Evolutionary conservation across 2,888 invertebrate genomes (phyloP), one percentile per base, ranked within the genome.

Genomic region (Nymphalis polychloros): DNA sequence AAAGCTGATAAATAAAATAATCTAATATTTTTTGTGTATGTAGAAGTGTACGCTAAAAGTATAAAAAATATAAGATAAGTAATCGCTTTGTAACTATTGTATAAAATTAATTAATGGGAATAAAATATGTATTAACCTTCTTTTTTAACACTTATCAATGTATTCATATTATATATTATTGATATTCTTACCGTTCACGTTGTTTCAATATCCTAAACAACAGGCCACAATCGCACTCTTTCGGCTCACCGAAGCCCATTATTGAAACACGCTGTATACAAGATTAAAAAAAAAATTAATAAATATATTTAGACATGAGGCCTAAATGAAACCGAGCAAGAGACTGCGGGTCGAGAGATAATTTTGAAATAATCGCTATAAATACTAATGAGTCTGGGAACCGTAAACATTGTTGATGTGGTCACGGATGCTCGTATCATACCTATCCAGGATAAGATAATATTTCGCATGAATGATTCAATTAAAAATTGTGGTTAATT

Each of bases 221-320:
- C 2, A 70, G 50, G 10, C 70, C 73, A 48, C 50, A 74, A 13
- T 75, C 75, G 19, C 46, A 74, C 6, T 75, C 72, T 41, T 66
- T 70, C 8, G 57, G 64, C 8, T 75, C 74, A 63, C 72, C 64
- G 35, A 73, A 75, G 20, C 75, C 75, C 75, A 75, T 75, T 66
- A 41, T 63, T 13, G 49, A 60, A 64, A 31, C 57, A 57, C 41
- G 41, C 57, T 20, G 8, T 49, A 63, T 13, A 50, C 27, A 35
- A 20, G 35, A 57, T 48, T 16, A 8, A 53, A 60, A 35, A 61
- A 55, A 55, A 48, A 27, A 53, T 23, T 41, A n/a, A n/a, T n/a
- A 19, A n/a, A n/a, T 35, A 7, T 62, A 59, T 48, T 41, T 60
- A 68, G 61, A 72, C 67, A 72, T 65, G 71, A 71, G 60, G 46